These are phyloP conservation scores for Silurus lanzhouensis DNA, from an alignment of 2,797 vertebrate species.

Conservation along the genomic window DNA sequence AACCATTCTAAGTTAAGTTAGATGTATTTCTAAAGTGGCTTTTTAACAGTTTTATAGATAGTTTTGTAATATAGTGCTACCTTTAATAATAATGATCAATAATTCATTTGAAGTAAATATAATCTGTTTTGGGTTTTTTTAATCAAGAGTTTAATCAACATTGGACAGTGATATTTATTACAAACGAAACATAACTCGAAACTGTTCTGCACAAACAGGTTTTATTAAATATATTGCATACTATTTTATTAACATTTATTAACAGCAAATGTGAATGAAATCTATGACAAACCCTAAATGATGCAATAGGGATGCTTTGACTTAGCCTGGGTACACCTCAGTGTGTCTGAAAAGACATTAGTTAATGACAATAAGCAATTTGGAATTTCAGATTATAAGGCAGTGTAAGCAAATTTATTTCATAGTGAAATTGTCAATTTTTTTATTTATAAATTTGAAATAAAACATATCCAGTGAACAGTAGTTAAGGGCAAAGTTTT, in stretches of 20 bases:
- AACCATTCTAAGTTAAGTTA: background rate
- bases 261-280: background rate
- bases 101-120: background rate
- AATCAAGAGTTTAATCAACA: too few relatives aligned
- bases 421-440: background rate
- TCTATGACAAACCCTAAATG: background rate
- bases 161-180: background rate
- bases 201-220: background rate
- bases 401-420: background rate
- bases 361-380: background rate
- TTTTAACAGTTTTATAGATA: background rate
- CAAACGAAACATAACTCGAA: background rate
- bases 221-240: conserved; percentile 13
- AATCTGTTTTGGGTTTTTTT: too few relatives aligned
- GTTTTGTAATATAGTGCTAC: background rate
- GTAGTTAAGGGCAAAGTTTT: background rate
- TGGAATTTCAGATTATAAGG: background rate
- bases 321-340: background rate
- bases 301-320: background rate
- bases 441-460: background rate
- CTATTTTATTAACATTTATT: background rate
- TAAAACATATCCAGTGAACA: background rate
- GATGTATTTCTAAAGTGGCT: background rate
- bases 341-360: background rate
- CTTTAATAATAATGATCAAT: background rate